phyloP scores from a whole-genome alignment of 2,797 vertebrate genomes.

The Zenarchopterus dispar region DNA sequence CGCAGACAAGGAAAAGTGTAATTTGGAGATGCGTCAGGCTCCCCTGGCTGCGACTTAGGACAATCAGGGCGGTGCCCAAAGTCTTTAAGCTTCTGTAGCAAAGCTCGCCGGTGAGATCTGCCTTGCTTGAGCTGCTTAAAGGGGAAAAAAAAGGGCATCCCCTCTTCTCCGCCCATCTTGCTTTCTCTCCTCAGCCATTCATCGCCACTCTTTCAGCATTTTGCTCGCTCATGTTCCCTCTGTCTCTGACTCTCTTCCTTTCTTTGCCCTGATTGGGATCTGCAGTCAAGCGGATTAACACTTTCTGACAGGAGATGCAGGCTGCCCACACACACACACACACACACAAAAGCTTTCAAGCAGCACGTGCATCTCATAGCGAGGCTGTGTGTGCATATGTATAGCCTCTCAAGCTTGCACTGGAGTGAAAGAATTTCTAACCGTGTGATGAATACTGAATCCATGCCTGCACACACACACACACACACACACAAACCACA shows the following conservation, averaged over 20 bases:
- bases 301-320: constrained; percentile 81
- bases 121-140: constrained; percentile 54
- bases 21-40: constrained; percentile 15
- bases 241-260: constrained; percentile 64
- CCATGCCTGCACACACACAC: constrained; percentile 14
- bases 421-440: constrained; percentile 73
- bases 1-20: constrained; percentile 15
- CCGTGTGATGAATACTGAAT: constrained; percentile 48
- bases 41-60: constrained; percentile 18
- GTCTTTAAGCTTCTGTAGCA: constrained; percentile 42
- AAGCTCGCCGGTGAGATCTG: constrained; percentile 34
- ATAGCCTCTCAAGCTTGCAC: constrained; percentile 65
- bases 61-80: constrained; percentile 28
- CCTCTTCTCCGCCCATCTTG: constrained; percentile 34
- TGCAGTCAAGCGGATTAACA: constrained; percentile 85
- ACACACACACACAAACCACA: constrained; percentile 20
- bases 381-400: constrained; percentile 69
- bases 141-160: constrained; percentile 55
- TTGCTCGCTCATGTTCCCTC: constrained; percentile 50
- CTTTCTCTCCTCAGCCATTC: constrained; percentile 44
- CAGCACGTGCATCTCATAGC: constrained; percentile 67
- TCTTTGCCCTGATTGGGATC: constrained; percentile 81
- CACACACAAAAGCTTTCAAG: constrained; percentile 20
- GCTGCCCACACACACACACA: constrained; percentile 62
- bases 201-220: constrained; percentile 49